phyloP scores from a whole-genome alignment of 2,888 invertebrate species.

The Ariolimax columbianus region DNA sequence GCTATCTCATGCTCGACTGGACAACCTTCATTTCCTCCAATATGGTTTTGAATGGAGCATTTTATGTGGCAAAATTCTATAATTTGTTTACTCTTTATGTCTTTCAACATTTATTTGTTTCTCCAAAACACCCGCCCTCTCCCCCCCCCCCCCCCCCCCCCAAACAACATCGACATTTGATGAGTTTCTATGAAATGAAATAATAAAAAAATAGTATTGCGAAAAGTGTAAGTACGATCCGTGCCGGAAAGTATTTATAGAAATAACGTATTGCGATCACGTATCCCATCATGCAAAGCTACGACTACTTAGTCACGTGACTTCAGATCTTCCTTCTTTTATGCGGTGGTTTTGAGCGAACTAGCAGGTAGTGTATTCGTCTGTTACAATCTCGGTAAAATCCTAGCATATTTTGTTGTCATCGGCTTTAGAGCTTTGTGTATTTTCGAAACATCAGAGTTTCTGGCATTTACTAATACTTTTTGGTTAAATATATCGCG shows the following conservation, averaged over 20 bases:
- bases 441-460: background rate
- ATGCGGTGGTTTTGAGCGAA: constrained; percentile 40
- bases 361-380: constrained; percentile 10
- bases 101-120: too few relatives aligned
- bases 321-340: constrained; percentile 22
- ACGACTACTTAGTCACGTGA: constrained; percentile 44
- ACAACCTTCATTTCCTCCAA: too few relatives aligned
- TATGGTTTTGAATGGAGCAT: too few relatives aligned
- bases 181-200: too few relatives aligned
- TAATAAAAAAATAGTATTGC: too few relatives aligned
- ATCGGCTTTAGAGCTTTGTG: background rate
- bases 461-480: background rate
- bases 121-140: too few relatives aligned
- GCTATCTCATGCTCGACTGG: too few relatives aligned
- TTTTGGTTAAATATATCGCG: background rate
- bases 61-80: too few relatives aligned
- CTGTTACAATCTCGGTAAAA: constrained; percentile 1
- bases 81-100: too few relatives aligned
- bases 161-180: too few relatives aligned
- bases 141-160: too few relatives aligned
- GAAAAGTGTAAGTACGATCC: too few relatives aligned
- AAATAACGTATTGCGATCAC: background rate
- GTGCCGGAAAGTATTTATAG: constrained; percentile 5
- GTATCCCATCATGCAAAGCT: constrained; percentile 18
- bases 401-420: background rate